Evolutionary conservation across 2,113 vertebrate genomes (phyloP).

Genomic region (Nipponia nippon): DNA sequence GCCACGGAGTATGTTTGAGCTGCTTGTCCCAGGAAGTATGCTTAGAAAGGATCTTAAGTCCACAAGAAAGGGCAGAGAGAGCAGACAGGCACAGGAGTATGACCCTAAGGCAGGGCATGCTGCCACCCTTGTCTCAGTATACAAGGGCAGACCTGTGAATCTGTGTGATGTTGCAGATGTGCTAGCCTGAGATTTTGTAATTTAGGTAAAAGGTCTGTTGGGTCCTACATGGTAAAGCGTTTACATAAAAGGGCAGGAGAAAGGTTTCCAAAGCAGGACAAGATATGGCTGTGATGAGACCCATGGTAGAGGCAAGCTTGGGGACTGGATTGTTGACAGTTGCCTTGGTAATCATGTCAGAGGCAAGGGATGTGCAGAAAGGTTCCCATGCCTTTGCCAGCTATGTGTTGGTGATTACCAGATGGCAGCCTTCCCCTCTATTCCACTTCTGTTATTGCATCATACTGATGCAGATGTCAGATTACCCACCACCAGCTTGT

Average conservation of each 20-base stretch:
- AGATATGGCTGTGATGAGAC: not conserved
- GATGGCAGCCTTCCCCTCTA: not conserved
- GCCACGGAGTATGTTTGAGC: not conserved
- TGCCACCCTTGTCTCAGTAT: not conserved
- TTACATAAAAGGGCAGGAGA: not conserved
- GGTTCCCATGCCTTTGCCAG: not conserved
- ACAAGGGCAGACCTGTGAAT: not conserved
- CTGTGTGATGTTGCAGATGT: not conserved
- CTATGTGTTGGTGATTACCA: not conserved
- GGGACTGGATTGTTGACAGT: not conserved
- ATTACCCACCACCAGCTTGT: not conserved
- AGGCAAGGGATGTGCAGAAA: not conserved
- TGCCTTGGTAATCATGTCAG: not conserved
- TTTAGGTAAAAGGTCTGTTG: not conserved
- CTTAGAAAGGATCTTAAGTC: not conserved
- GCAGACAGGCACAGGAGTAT: not conserved
- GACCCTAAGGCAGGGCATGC: not conserved
- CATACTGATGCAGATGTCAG: not conserved
- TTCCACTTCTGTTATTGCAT: not conserved
- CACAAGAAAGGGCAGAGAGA: not conserved
- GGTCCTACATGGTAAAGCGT: not conserved
- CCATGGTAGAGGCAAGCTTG: not conserved
- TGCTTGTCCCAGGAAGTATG: not conserved
- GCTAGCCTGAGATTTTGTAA: not conserved
- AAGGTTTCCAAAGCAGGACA: not conserved